Conservation (phyloP, 2,113 vertebrate species). For the Malurus cyaneus region DNA sequence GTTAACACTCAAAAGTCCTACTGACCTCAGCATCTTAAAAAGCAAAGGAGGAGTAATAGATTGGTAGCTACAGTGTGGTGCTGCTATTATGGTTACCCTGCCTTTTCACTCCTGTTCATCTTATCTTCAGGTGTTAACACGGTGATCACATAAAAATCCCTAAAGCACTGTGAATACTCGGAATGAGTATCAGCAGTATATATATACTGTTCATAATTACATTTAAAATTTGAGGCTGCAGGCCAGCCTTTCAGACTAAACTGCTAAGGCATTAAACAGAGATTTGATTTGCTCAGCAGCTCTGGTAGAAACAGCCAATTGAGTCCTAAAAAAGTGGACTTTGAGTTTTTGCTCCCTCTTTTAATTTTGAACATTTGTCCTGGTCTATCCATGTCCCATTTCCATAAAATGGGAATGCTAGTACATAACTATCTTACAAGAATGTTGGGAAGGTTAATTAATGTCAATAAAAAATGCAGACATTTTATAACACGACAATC, state of each 20-base stretch:
- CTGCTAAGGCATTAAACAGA: background rate
- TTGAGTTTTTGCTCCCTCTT: background rate
- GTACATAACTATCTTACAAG: background rate
- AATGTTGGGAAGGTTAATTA: background rate
- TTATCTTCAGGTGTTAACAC: background rate
- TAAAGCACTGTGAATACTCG: background rate
- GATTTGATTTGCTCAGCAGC: background rate
- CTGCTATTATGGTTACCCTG: background rate
- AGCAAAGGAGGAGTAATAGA: background rate
- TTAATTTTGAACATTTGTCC: background rate
- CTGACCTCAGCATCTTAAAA: background rate
- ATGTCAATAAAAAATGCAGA: background rate
- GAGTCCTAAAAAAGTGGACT: background rate
- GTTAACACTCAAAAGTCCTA: background rate
- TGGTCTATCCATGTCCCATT: background rate
- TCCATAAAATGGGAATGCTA: background rate
- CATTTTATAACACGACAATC: background rate
- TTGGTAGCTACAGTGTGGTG: background rate
- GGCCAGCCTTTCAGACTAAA: background rate
- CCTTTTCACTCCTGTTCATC: background rate
- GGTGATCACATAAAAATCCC: background rate
- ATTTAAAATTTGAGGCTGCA: background rate
- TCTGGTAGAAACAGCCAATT: background rate
- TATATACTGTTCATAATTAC: background rate
- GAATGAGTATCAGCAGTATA: background rate